Conservation (phyloP, 1,140 invertebrate genomes). For the Hyles vespertilio region DNA sequence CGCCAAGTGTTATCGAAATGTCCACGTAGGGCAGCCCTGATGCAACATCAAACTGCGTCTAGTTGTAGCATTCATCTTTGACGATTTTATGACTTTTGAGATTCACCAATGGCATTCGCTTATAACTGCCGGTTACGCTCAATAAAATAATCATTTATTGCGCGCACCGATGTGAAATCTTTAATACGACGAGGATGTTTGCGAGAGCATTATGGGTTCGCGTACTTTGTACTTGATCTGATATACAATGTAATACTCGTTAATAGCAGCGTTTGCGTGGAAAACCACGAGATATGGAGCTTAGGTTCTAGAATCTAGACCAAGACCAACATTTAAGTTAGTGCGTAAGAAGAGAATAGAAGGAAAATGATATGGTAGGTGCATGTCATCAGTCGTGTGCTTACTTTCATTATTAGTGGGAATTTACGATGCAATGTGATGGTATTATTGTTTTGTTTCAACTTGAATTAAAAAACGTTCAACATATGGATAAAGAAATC, state of each 20-base stretch:
- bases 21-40: background rate
- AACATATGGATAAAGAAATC: too few species aligned
- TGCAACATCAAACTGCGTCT: constrained; percentile 9
- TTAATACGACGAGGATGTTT: constrained; percentile 2
- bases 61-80: constrained; percentile 19
- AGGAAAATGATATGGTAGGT: background rate
- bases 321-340: too few species aligned
- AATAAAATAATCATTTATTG: constrained; percentile 29
- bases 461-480: too few species aligned
- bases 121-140: constrained; percentile 29
- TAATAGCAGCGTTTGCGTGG: too few species aligned
- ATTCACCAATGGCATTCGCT: constrained; percentile 22
- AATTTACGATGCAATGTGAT: too few species aligned
- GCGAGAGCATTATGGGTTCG: background rate
- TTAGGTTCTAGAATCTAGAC: too few species aligned
- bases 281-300: too few species aligned
- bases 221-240: constrained; percentile 10
- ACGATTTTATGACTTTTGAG: constrained; percentile 23
- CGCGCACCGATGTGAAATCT: background rate
- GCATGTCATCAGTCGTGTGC: too few species aligned
- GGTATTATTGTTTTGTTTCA: too few species aligned
- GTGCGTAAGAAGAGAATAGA: background rate
- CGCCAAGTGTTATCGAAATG: too few species aligned
- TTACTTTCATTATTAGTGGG: too few species aligned
- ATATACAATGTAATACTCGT: constrained; percentile 1